Evolutionary conservation across 1,140 invertebrate species (phyloP).

Genomic region (Magallana ariakensis): DNA sequence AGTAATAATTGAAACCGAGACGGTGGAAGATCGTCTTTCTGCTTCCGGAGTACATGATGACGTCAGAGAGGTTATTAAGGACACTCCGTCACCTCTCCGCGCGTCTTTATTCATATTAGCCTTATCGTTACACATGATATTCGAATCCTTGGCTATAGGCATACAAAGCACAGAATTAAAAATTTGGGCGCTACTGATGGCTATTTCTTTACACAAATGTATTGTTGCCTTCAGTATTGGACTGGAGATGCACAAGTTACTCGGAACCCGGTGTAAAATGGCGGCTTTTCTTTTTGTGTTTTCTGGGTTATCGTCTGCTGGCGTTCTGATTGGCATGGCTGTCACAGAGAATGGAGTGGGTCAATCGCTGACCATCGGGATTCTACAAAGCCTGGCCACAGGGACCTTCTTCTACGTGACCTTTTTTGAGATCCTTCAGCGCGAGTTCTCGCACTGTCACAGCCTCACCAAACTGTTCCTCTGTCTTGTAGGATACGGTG

Average conservation of each 20-base stretch:
- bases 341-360: constrained; percentile 69
- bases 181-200: constrained; percentile 86
- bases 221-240: constrained; percentile 90
- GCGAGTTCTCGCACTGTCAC: constrained; percentile 71
- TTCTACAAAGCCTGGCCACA: constrained; percentile 87
- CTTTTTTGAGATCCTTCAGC: constrained; percentile 91
- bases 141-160: constrained; percentile 73
- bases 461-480: constrained; percentile 32
- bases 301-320: constrained; percentile 85
- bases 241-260: constrained; percentile 83
- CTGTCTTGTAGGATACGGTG: constrained; percentile 21
- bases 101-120: constrained; percentile 69
- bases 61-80: constrained; percentile 27
- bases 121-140: constrained; percentile 74
- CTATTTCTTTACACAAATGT: constrained; percentile 84
- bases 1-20: neutral
- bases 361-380: constrained; percentile 77
- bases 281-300: constrained; percentile 78
- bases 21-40: constrained; percentile 27
- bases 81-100: constrained; percentile 59
- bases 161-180: constrained; percentile 79
- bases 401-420: constrained; percentile 95
- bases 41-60: constrained; percentile 43
- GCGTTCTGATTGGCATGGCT: constrained; percentile 83
- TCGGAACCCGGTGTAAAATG: constrained; percentile 75